Evolutionary conservation across 2,113 vertebrate species (phyloP), one percentile per base, ranked within the genome.

Genomic region (Channa argus): DNA sequence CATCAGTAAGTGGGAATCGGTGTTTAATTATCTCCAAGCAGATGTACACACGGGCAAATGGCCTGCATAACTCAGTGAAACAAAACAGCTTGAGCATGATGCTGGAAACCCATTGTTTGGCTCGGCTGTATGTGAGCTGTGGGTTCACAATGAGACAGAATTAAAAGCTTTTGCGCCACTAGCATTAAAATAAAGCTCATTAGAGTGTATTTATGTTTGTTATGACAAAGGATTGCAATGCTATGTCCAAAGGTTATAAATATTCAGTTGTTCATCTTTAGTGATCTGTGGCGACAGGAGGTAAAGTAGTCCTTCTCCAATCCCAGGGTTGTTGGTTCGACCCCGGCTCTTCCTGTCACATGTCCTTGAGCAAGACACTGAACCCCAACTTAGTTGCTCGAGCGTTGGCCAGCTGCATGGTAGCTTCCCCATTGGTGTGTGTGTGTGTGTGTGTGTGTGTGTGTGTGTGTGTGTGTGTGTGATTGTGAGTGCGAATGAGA

Each of bases 11-110:
- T 76, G 67, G 70, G 66, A 90, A 88, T 88, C 76, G 50, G 70
- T 83, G 87, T 82, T 91, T 91, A 92, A 93, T 92, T 91, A 89
- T 71, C 83, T 66, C 83, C 67, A 64, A 85, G 83, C 80, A 91
- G 79, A 91, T 86, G 83, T 83, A 91, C 78, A 89, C 62, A 77
- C 5, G 39, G 67, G 80, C 80, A 86, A 85, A 70, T 53, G 71
- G 87, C 75, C 82, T 59, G 76, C 80, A 84, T 76, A 77, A 89
- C 73, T 75, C 71, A 71, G 38, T 58, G 63, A 66, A 63, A 83
- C 76, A 77, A 84, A 88, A 87, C 79, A 82, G 75, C 59, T 46
- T 50, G 78, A 75, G 71, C 74, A 53, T 70, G 49, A 84, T 63
- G 54, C 39, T 50, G 62, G 55, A 60, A 55, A 34, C 13, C 6